Conservation (phyloP, 2,797 vertebrate species). For the Acanthopagrus latus region DNA sequence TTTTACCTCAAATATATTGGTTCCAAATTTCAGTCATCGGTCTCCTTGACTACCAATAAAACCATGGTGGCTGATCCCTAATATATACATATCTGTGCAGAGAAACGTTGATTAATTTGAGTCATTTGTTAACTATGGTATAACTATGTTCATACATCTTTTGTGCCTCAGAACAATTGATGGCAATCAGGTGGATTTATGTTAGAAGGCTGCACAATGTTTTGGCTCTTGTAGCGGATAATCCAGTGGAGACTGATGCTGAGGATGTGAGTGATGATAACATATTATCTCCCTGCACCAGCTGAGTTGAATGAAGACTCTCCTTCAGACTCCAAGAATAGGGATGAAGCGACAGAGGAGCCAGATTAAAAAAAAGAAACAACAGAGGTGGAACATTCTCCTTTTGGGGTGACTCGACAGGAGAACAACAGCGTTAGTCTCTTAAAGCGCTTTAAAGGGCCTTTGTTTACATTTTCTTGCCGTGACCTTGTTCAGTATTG, state of each 20-base stretch:
- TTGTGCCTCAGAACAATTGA: slow-evolving; percentile 7
- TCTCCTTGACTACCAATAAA: too few relatives aligned
- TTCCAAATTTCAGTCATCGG: too few relatives aligned
- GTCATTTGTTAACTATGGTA: neutral
- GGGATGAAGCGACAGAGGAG: slow-evolving; percentile 42
- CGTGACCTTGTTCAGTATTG: slow-evolving; percentile 17
- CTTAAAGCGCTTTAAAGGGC: slow-evolving; percentile 13
- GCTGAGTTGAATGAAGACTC: slow-evolving; percentile 57
- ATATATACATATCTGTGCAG: too few relatives aligned
- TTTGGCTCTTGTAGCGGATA: slow-evolving; percentile 50
- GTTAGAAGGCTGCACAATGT: slow-evolving; percentile 35
- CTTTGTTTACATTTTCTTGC: slow-evolving; percentile 13
- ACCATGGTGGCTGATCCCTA: too few relatives aligned
- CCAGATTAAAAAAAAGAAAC: slow-evolving; percentile 37
- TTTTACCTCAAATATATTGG: too few relatives aligned
- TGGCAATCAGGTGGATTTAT: slow-evolving; percentile 38
- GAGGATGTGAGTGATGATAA: slow-evolving; percentile 57
- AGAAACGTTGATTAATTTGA: neutral
- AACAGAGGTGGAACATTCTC: slow-evolving; percentile 15
- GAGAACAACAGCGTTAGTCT: slow-evolving; percentile 23
- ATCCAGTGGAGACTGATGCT: slow-evolving; percentile 49
- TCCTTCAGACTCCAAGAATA: slow-evolving; percentile 46
- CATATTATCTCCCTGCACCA: slow-evolving; percentile 51
- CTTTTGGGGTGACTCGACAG: slow-evolving; percentile 11
- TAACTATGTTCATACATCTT: neutral